These are phyloP conservation scores for Sialis fuliginosa DNA, from an alignment of 2,888 invertebrate genomes.

Conservation along the genomic window DNA sequence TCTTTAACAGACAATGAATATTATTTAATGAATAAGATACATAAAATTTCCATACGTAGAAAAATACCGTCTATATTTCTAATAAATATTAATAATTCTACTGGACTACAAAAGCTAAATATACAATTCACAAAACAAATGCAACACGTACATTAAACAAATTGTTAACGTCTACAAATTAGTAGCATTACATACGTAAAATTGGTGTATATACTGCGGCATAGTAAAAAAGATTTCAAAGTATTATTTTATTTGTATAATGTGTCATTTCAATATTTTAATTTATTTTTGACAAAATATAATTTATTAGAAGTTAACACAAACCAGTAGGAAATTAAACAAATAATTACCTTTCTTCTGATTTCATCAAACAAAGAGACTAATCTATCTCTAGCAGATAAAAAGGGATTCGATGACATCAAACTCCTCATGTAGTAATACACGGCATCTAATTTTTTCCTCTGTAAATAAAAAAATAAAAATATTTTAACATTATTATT, in stretches of 20 bases:
- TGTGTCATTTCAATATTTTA: neutral
- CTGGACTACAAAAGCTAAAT: too few relatives aligned
- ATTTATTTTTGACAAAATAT: slow-evolving; percentile 6
- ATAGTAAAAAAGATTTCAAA: slow-evolving; percentile 17
- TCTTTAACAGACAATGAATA: too few relatives aligned
- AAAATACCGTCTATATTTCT: too few relatives aligned
- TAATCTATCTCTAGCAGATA: slow-evolving; percentile 80
- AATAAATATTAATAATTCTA: too few relatives aligned
- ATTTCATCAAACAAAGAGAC: slow-evolving; percentile 82
- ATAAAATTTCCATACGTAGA: too few relatives aligned
- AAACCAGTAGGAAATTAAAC: slow-evolving; percentile 1
- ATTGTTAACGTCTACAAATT: too few relatives aligned
- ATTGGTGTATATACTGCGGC: slow-evolving; percentile 37
- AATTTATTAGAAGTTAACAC: slow-evolving; percentile 1
- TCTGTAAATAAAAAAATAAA: slow-evolving; percentile 35
- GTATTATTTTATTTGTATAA: neutral
- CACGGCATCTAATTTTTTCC: slow-evolving; percentile 86
- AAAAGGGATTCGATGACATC: slow-evolving; percentile 84
- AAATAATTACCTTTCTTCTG: slow-evolving; percentile 56
- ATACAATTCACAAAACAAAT: too few relatives aligned
- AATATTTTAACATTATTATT: neutral
- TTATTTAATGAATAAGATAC: too few relatives aligned
- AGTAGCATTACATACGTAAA: slow-evolving; percentile 27
- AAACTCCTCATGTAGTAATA: slow-evolving; percentile 92
- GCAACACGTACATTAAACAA: too few relatives aligned